Evolutionary conservation across 2,888 invertebrate species (phyloP).

Genomic region (Aphodius sticticus): DNA sequence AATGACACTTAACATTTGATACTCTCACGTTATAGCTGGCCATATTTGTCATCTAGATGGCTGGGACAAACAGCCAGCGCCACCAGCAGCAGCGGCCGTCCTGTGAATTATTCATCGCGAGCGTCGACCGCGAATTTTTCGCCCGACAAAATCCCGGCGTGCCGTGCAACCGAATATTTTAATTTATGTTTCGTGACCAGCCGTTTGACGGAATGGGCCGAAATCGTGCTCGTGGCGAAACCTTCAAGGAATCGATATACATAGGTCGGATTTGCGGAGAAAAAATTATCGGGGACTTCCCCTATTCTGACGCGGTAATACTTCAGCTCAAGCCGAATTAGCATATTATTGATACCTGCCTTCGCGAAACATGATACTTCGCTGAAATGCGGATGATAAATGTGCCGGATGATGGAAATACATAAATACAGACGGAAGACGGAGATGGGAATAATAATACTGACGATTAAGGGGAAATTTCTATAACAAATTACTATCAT

Average conservation of each 20-base stretch:
- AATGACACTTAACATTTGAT: constrained; percentile 30
- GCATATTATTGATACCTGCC: neutral
- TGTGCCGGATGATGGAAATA: neutral
- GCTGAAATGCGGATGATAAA: neutral
- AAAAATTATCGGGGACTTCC: constrained; percentile 4
- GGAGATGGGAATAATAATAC: neutral
- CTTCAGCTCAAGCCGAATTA: neutral
- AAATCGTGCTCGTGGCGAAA: neutral
- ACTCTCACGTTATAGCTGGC: constrained; percentile 23
- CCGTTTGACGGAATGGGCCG: neutral
- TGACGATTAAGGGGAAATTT: neutral
- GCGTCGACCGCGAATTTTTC: neutral
- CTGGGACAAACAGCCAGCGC: neutral
- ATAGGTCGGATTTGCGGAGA: neutral
- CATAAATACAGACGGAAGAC: neutral
- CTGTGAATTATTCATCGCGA: neutral
- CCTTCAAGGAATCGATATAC: neutral
- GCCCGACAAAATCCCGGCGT: neutral
- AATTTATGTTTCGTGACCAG: neutral
- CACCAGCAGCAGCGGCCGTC: neutral
- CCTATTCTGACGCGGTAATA: neutral
- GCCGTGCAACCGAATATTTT: neutral
- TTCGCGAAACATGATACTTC: neutral
- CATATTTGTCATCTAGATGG: constrained; percentile 26
- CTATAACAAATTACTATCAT: neutral